phyloP scores from a whole-genome alignment of 2,797 vertebrate species.

The Kryptolebias ocellatus region DNA sequence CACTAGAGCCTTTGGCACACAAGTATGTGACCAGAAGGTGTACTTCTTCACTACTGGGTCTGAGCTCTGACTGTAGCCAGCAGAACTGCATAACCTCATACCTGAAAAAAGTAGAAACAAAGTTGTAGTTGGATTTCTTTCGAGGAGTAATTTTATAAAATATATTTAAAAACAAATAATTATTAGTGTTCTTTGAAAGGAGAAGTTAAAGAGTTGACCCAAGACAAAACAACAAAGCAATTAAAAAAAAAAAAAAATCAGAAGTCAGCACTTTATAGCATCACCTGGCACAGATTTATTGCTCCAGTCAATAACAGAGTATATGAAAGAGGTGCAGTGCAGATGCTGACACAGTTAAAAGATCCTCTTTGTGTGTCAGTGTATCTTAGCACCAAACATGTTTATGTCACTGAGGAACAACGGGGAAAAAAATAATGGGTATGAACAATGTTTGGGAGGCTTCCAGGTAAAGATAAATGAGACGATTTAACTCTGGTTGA shows the following conservation, averaged over 20 bases:
- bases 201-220: constrained; percentile 14
- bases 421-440: constrained; percentile 43
- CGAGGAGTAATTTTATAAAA: not conserved
- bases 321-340: constrained; percentile 23
- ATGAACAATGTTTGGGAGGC: constrained; percentile 40
- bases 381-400: not conserved
- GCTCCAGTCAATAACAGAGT: constrained; percentile 10
- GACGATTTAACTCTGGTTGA: constrained; percentile 37
- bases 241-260: constrained; percentile 7
- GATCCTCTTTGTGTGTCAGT: constrained; percentile 25
- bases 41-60: constrained; percentile 93
- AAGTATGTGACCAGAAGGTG: constrained; percentile 94
- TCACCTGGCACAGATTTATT: constrained; percentile 19
- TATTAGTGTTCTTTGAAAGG: not conserved
- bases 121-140: constrained; percentile 1
- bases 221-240: constrained; percentile 4
- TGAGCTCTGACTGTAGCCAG: constrained; percentile 96
- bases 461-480: constrained; percentile 59
- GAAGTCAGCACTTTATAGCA: constrained; percentile 43
- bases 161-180: not conserved
- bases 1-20: constrained; percentile 90
- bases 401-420: constrained; percentile 39
- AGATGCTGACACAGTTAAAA: constrained; percentile 39
- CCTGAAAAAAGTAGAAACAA: constrained; percentile 75
- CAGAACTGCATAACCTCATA: constrained; percentile 99